These are phyloP conservation scores for Rhabdomys pumilio DNA, from an alignment of 2,797 vertebrate genomes.

Conservation along the genomic window DNA sequence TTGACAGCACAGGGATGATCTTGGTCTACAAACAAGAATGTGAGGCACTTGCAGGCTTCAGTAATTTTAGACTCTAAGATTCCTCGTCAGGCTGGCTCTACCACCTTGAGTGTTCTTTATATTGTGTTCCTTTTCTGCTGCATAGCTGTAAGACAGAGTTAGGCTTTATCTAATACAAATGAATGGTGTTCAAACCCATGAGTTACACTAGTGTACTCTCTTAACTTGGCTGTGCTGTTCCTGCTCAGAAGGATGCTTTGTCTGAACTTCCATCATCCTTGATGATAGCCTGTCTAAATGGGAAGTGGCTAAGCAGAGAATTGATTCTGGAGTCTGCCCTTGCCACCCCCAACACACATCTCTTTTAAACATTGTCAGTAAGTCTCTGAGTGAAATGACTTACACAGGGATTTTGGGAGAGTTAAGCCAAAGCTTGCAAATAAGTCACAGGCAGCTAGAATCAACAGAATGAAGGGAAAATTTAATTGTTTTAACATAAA, in stretches of 20 bases:
- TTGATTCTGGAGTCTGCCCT: not conserved
- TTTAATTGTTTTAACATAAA: not conserved
- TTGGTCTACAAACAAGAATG: not conserved
- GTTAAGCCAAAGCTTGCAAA: not conserved
- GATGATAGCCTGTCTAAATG: not conserved
- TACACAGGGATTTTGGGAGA: not conserved
- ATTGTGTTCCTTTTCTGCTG: not conserved
- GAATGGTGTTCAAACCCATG: not conserved
- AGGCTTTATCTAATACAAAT: not conserved
- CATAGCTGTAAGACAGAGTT: not conserved
- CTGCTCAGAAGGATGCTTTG: not conserved
- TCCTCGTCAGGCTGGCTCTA: not conserved
- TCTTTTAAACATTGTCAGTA: not conserved
- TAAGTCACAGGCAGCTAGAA: not conserved
- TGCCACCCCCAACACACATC: too few relatives aligned
- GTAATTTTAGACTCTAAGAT: conserved; percentile 2
- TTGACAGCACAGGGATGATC: not conserved
- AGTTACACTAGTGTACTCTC: not conserved
- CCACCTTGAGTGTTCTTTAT: not conserved
- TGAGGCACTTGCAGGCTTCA: not conserved
- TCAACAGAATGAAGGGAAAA: not conserved
- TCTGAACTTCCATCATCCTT: not conserved
- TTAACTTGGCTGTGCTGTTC: not conserved
- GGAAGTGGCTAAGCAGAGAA: not conserved
- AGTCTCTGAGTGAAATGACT: not conserved